Conservation (phyloP, 2,888 invertebrate genomes). For the Argyra leucocephala region DNA sequence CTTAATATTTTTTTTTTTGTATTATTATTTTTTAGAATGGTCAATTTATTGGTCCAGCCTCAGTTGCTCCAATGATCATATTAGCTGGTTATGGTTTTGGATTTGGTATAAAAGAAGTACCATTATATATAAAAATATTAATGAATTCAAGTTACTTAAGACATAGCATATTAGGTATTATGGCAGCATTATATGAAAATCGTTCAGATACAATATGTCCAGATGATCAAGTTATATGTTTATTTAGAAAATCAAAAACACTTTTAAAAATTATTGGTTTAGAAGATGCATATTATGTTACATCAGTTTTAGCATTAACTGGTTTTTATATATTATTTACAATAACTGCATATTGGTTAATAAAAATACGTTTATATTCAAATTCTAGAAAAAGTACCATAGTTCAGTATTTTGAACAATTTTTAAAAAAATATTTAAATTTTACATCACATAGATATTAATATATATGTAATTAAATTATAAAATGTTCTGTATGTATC, state of each 20-base stretch:
- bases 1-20: conserved; percentile 11
- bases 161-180: conserved; percentile 70
- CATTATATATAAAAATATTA: conserved; percentile 63
- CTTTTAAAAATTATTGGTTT: conserved; percentile 68
- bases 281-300: conserved; percentile 58
- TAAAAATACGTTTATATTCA: conserved; percentile 59
- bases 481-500: too few species aligned
- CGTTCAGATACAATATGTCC: conserved; percentile 68
- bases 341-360: conserved; percentile 57
- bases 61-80: conserved; percentile 78
- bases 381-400: conserved; percentile 58
- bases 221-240: conserved; percentile 59
- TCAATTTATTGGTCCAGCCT: conserved; percentile 81
- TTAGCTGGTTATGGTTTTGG: conserved; percentile 83
- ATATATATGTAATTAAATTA: too few species aligned
- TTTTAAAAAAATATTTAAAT: conserved; percentile 58
- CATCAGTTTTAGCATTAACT: conserved; percentile 56
- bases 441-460: conserved; percentile 42
- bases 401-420: conserved; percentile 58
- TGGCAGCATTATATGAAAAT: conserved; percentile 68
- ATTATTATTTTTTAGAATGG: conserved; percentile 61
- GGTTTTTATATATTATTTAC: conserved; percentile 64
- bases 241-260: conserved; percentile 62
- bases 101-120: conserved; percentile 56
- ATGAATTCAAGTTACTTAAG: conserved; percentile 77